These are phyloP conservation scores for Anser brachyrhynchus DNA, from an alignment of 2,113 vertebrate genomes.

Conservation along the genomic window DNA sequence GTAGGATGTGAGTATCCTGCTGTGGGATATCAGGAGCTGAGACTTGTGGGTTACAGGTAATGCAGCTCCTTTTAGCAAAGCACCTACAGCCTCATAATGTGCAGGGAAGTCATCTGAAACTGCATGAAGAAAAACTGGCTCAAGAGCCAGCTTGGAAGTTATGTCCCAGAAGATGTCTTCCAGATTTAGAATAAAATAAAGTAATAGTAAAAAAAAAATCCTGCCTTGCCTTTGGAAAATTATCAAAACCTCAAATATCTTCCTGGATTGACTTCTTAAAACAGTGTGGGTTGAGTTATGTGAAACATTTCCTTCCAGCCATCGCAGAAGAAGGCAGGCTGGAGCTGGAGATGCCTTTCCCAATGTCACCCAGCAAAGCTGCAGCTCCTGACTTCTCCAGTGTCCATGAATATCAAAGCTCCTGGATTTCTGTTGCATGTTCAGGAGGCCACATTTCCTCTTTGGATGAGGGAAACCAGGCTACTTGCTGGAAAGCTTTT, in stretches of 20 bases:
- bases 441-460: not conserved
- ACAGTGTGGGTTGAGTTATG: slow-evolving; percentile 4
- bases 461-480: not conserved
- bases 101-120: not conserved
- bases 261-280: not conserved
- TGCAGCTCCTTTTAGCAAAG: not conserved
- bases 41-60: not conserved
- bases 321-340: not conserved
- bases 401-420: not conserved
- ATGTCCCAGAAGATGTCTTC: not conserved
- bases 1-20: not conserved
- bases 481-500: not conserved
- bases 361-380: not conserved
- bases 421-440: not conserved
- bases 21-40: not conserved
- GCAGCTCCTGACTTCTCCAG: not conserved
- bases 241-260: slow-evolving; percentile 24
- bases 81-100: not conserved
- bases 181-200: not conserved
- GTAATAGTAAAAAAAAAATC: not conserved
- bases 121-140: not conserved
- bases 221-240: slow-evolving; percentile 21
- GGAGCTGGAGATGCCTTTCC: not conserved
- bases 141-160: not conserved
- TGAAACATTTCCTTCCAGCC: slow-evolving; percentile 35